phyloP scores from a whole-genome alignment of 2,888 invertebrate genomes.

The Hylaea fasciaria region DNA sequence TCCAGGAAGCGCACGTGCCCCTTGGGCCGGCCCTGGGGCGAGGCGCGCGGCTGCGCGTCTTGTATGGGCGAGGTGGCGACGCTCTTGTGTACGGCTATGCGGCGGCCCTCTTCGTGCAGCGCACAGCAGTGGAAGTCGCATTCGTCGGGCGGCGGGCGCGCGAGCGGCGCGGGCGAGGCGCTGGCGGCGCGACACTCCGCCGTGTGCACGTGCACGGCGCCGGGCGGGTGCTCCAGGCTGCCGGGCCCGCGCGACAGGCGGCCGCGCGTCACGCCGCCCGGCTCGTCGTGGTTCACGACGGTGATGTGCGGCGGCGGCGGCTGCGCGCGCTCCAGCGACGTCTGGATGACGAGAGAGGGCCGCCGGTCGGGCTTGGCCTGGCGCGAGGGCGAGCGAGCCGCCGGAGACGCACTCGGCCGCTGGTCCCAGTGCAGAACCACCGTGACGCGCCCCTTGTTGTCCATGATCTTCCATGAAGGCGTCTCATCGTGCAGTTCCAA shows the following conservation, averaged over 20 bases:
- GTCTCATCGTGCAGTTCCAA: conserved; percentile 98
- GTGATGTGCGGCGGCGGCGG: conserved; percentile 94
- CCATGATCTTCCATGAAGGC: conserved; percentile 99
- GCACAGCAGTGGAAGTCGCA: conserved; percentile 99
- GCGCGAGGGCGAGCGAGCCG: conserved; percentile 82
- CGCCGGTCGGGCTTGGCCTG: conserved; percentile 84
- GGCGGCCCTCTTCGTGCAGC: conserved; percentile 95
- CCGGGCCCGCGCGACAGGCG: conserved; percentile 90
- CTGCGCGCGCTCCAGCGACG: conserved; percentile 89
- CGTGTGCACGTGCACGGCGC: conserved; percentile 93
- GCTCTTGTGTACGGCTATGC: conserved; percentile 96
- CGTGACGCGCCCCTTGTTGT: conserved; percentile 98
- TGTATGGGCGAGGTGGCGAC: conserved; percentile 97
- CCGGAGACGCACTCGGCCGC: conserved; percentile 88
- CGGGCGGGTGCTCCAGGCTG: conserved; percentile 85
- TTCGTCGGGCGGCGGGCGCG: conserved; percentile 89
- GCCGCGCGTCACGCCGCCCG: conserved; percentile 81
- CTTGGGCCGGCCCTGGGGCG: conserved; percentile 88
- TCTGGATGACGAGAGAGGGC: conserved; percentile 90
- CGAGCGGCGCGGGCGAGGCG: conserved; percentile 83
- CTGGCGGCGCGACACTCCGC: conserved; percentile 88
- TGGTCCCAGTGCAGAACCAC: conserved; percentile 99
- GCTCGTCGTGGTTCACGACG: conserved; percentile 97
- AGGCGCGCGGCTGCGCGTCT: conserved; percentile 88
- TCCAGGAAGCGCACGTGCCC: conserved; percentile 95